Conservation (phyloP, 2,113 vertebrate species). For the Camelus dromedarius region DNA sequence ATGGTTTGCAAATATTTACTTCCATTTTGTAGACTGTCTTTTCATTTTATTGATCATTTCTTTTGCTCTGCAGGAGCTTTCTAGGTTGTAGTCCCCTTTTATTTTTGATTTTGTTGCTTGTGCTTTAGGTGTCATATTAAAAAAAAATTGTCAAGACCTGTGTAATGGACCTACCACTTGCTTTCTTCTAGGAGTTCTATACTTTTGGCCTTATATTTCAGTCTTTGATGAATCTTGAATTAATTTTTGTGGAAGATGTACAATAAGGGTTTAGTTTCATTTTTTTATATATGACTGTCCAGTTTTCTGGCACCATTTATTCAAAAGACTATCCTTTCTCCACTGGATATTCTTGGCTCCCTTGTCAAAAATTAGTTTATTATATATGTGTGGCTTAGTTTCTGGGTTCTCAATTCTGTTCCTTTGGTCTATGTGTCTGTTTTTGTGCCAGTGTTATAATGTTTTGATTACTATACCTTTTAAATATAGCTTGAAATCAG, state of each 20-base stretch:
- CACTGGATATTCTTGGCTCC: background rate
- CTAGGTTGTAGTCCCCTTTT: background rate
- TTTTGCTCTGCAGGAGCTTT: background rate
- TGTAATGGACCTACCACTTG: background rate
- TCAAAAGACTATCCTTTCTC: background rate
- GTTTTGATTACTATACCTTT: background rate
- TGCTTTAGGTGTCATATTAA: background rate
- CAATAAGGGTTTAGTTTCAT: background rate
- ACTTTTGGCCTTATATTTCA: background rate
- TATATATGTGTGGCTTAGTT: background rate
- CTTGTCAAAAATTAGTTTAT: background rate
- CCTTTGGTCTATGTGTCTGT: background rate
- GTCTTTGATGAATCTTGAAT: background rate
- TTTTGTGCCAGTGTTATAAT: background rate
- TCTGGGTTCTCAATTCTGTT: background rate
- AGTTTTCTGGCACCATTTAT: background rate
- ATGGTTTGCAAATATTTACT: background rate
- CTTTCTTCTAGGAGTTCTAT: background rate
- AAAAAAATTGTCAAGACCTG: background rate
- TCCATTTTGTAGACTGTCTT: background rate
- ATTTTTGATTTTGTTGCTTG: background rate
- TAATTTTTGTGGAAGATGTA: background rate
- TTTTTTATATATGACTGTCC: background rate
- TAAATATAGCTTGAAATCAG: background rate
- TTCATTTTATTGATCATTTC: background rate